A percentile compares a stretch with the other conserved stretches of the same genome.
Conservation (phyloP, 37 sponge, comb jelly and placozoan species). For the Hexactinellida sp. region DNA sequence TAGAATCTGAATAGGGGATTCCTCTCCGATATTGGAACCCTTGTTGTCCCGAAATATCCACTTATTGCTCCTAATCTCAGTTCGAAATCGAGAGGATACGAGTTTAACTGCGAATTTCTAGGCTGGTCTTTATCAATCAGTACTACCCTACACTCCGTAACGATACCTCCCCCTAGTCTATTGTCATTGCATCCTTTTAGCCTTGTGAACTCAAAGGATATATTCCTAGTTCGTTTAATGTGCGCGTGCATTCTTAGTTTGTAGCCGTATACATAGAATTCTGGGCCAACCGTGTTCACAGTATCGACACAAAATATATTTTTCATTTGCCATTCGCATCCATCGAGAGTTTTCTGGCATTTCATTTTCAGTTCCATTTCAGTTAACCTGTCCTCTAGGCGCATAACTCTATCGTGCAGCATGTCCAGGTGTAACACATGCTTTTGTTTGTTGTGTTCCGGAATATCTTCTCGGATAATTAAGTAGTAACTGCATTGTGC, state of each 20-base stretch:
- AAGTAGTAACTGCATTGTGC: not conserved
- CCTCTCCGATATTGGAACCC: not conserved
- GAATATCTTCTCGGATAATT: not conserved
- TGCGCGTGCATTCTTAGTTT: not conserved
- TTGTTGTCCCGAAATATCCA: not conserved
- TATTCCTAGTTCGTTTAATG: not conserved
- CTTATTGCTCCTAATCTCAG: not conserved
- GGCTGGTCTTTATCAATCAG: not conserved
- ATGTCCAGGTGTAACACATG: not conserved
- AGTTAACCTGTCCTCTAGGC: not conserved
- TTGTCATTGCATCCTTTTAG: not conserved
- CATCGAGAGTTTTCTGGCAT: not conserved
- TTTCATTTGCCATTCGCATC: not conserved
- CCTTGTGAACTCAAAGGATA: slow-evolving; percentile 4
- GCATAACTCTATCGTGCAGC: not conserved
- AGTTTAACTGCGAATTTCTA: not conserved
- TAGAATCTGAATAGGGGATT: not conserved
- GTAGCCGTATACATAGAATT: not conserved
- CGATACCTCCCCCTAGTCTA: not conserved
- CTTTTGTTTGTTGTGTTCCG: not conserved
- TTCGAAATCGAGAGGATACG: not conserved
- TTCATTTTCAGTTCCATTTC: not conserved
- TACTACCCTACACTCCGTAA: not conserved
- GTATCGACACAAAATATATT: no score
- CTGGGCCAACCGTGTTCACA: not conserved